Evolutionary conservation across 2,113 vertebrate species (phyloP).

Genomic region (Chroicocephalus ridibundus): DNA sequence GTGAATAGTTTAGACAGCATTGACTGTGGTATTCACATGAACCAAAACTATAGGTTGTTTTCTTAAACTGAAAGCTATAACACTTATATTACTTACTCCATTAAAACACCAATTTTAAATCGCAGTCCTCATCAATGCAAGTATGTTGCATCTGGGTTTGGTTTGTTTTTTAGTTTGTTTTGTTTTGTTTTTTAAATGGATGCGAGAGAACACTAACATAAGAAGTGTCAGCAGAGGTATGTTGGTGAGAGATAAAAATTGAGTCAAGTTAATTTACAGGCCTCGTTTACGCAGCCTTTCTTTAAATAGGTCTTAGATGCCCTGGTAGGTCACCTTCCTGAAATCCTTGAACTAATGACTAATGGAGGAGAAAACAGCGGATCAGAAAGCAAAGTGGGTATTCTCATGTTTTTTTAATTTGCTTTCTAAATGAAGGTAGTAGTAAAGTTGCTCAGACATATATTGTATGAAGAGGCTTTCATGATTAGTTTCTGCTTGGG

Average conservation of each 20-base stretch:
- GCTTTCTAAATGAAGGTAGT: background rate
- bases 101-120: background rate
- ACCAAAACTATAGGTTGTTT: background rate
- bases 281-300: constrained; percentile 22
- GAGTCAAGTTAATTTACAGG: background rate
- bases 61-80: background rate
- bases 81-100: background rate
- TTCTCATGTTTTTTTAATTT: background rate
- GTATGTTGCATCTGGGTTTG: background rate
- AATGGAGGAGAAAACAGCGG: constrained; percentile 81
- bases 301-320: constrained; percentile 88
- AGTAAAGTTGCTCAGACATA: background rate
- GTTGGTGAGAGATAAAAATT: background rate
- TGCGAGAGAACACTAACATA: background rate
- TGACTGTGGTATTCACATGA: background rate
- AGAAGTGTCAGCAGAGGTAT: background rate
- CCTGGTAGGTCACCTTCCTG: constrained; percentile 87
- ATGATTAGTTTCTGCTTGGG: background rate
- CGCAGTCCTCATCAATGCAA: background rate
- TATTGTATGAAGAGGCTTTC: background rate
- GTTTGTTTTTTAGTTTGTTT: background rate
- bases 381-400: constrained; percentile 85
- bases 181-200: background rate
- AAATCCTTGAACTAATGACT: constrained; percentile 87
- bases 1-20: background rate